A percentile compares a stretch with the other conserved stretches of the same genome.
phyloP scores from a whole-genome alignment of 2,113 vertebrate species.

The Canis aureus region DNA sequence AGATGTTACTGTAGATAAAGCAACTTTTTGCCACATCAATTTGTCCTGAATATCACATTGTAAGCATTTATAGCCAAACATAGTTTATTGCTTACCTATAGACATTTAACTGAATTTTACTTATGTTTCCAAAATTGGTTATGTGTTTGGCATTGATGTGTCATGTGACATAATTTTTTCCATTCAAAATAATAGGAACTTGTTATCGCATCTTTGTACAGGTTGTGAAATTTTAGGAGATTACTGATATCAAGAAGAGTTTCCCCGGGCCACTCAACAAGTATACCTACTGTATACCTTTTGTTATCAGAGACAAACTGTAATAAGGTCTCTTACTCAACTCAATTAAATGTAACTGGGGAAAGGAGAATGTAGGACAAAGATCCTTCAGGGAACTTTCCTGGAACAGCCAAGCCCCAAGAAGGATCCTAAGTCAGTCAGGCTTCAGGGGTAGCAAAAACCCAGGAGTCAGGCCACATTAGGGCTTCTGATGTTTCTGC shows the following conservation, averaged over 20 bases:
- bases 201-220: not conserved
- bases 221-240: slow-evolving; percentile 4
- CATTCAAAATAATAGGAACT: not conserved
- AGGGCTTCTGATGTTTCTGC: not conserved
- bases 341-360: not conserved
- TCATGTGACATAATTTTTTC: not conserved
- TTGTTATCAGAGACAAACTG: not conserved
- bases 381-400: not conserved
- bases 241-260: not conserved
- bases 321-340: not conserved
- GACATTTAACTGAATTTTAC: not conserved
- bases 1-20: not conserved
- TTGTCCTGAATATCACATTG: not conserved
- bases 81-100: not conserved
- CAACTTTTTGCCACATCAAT: not conserved
- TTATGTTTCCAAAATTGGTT: not conserved
- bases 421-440: not conserved
- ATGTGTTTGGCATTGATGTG: not conserved
- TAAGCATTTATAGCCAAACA: not conserved
- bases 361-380: not conserved
- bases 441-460: not conserved
- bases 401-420: not conserved
- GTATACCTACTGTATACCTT: not conserved
- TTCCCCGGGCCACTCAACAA: not conserved
- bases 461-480: not conserved